Base-by-base conservation (phyloP, 2,113 vertebrate species). In the Pterocles gutturalis region DNA sequence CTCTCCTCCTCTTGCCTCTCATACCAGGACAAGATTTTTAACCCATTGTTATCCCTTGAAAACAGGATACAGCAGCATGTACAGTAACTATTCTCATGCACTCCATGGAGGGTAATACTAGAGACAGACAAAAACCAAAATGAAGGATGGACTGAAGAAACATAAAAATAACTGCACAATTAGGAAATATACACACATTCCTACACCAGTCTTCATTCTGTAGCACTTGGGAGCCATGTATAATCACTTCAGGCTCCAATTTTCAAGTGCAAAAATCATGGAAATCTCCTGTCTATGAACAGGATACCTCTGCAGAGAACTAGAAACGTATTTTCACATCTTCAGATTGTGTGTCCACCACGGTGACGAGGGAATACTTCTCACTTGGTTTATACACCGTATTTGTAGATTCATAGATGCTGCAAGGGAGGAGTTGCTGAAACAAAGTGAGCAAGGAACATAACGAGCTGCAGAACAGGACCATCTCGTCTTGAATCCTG, bases 401-500 rank as follows among this genome's bases (percentile, higher is more conserved):
- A 62, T 81, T 17, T 92, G 67, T 66, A 55, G 29, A 36, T 57
- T 69, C 36, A 33, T 21, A 79, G 79, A 53, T 48, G 48, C 55
- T 93, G n/a, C 71, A 92, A 87, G 29, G 49, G 34, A 69, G 49
- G 34, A 91, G 54, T 2, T 94, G 54, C 82, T 93, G 53, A 87
- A 92, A 80, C 15, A 80, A 88, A 90, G n/a, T n/a, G 90, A 86
- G 48, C 0, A 1, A 81, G 62, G 55, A 94, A 66, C 10, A 46
- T 51, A 53, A 79, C 4, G 28, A 92, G 76, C 72, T 89, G 83
- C 71, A 84, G 89, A 92, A 91, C 86, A 82, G 83, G 86, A 90
- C 77, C 64, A 75, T 94, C 81, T 96, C 83, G 83, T 83, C 89
- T 87, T 78, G 60, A 78, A 89, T 94, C 67, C 71, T 81, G 55